Evolutionary conservation across 2,113 vertebrate species (phyloP).

Genomic region (Sinocyclocheilus maitianheensis): DNA sequence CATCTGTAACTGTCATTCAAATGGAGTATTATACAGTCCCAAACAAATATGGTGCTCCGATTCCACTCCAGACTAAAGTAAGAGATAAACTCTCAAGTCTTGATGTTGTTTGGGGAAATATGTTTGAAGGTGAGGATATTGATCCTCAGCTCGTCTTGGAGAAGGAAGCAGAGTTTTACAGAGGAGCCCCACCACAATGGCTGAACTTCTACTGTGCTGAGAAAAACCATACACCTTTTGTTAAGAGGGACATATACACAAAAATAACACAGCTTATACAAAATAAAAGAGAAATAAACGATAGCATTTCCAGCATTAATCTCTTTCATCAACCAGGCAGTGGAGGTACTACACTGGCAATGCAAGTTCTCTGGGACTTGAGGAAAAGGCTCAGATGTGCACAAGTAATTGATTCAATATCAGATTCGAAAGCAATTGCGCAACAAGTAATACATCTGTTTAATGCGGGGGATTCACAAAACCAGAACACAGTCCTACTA

Average conservation of each 20-base stretch:
- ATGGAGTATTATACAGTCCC: constrained; percentile 36
- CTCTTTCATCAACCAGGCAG: constrained; percentile 56
- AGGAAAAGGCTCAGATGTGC: constrained; percentile 58
- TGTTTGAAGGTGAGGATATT: neutral
- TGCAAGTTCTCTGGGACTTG: constrained; percentile 63
- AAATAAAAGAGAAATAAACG: rapidly evolving
- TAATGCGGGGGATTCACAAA: neutral
- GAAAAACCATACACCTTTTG: neutral
- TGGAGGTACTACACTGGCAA: constrained; percentile 64
- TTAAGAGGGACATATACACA: constrained; percentile 49
- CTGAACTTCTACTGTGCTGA: constrained; percentile 63
- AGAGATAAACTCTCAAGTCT: constrained; percentile 16
- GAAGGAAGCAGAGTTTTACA: constrained; percentile 42
- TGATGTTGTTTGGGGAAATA: constrained; percentile 45
- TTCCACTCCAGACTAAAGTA: neutral
- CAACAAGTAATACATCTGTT: constrained; percentile 56
- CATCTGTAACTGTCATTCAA: neutral
- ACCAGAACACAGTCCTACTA: constrained; percentile 61
- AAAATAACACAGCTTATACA: rapidly evolving
- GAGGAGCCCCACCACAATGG: constrained; percentile 60
- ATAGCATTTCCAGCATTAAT: constrained; percentile 4
- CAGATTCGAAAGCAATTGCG: constrained; percentile 22
- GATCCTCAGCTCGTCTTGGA: rapidly evolving
- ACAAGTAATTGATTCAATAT: constrained; percentile 38
- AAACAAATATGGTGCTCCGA: neutral